phyloP scores from a whole-genome alignment of 2,888 invertebrate genomes.

The Tinea semifulvella region DNA sequence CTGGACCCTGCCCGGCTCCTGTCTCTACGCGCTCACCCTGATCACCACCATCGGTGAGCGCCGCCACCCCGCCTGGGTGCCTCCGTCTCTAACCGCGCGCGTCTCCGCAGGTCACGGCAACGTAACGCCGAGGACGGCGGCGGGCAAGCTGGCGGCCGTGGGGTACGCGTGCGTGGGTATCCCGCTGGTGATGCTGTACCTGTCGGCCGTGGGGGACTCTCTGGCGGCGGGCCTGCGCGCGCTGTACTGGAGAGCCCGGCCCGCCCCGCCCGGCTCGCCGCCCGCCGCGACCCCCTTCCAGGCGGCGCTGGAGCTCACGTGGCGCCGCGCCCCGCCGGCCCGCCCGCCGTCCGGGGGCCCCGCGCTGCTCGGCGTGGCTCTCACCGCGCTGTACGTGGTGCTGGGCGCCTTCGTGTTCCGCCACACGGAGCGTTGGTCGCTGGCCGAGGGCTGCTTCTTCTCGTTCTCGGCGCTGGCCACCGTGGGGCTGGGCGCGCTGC shows the following conservation, averaged over 20 bases:
- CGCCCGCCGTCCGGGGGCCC: slow-evolving; percentile 81
- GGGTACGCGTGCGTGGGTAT: slow-evolving; percentile 87
- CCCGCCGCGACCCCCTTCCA: slow-evolving; percentile 49
- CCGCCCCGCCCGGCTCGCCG: slow-evolving; percentile 26
- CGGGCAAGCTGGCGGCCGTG: slow-evolving; percentile 84
- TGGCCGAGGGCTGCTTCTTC: slow-evolving; percentile 86
- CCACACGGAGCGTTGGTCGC: slow-evolving; percentile 90
- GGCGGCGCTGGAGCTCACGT: slow-evolving; percentile 50
- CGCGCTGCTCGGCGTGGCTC: slow-evolving; percentile 75
- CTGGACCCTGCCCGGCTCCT: slow-evolving; percentile 85
- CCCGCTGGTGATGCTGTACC: slow-evolving; percentile 86
- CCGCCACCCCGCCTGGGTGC: background rate
- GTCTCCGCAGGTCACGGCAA: slow-evolving; percentile 79
- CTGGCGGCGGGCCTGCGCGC: slow-evolving; percentile 81
- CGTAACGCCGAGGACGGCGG: slow-evolving; percentile 80
- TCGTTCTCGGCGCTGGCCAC: slow-evolving; percentile 83
- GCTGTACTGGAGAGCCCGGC: slow-evolving; percentile 67
- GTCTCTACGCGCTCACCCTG: slow-evolving; percentile 91
- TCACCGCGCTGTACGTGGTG: slow-evolving; percentile 55
- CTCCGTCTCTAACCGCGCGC: background rate
- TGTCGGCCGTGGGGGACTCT: slow-evolving; percentile 87
- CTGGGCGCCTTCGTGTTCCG: slow-evolving; percentile 76
- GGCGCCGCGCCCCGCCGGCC: slow-evolving; percentile 40
- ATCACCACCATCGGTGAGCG: slow-evolving; percentile 93
- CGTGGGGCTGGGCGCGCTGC: slow-evolving; percentile 84